Base-by-base conservation (phyloP, 1,140 invertebrate genomes). In the Drosophila littoralis region DNA sequence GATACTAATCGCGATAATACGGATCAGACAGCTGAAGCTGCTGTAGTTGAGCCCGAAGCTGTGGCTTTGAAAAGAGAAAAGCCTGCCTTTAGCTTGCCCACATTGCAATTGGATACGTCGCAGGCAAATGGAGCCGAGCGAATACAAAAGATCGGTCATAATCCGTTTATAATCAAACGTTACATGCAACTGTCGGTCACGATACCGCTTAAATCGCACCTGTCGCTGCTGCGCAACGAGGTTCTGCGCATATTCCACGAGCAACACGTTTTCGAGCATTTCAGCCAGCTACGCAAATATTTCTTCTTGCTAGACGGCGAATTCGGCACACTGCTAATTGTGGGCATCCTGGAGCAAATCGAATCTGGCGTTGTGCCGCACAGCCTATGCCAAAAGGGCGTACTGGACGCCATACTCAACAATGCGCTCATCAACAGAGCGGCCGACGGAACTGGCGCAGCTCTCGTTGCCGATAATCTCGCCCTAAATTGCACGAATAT, bases 221-320 rank as follows among this genome's bases (percentile, higher is more conserved):
- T 94, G 52, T 94, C 94, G 52, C 92, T 96, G 6, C 93, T 96
- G 0, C 96, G 96, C 63, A 95, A 95, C 58, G 96, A 96, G 9
- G 94, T 96, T 13, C 92, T 97, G 40, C 95, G 95, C 52, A 94
- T 95, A 64, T 91, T 96, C 0, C 92, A 95, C 1, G 94, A 96
- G 60, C 92, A 95, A 8, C 93, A 95, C 45, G 93, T 96, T 75
- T 93, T 96, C 10, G 93, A 94, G 9, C 96, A 97, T 91, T 92
- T 97, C 15, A 94, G 94, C 13, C 95, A 94, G 84, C 83, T 97
- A 0, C 93, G 95, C 8, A 95, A 95, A 79, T 96, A 95, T 59
- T 96, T 96, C 85, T 96, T 97, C 71, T 79, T 97, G 7, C 92
- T 96, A 88, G 96, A 97, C 75, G 96, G 96, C 1, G 95, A 96